Evolutionary conservation across 2,888 invertebrate genomes (phyloP).

Genomic region (Hartigia nigra): DNA sequence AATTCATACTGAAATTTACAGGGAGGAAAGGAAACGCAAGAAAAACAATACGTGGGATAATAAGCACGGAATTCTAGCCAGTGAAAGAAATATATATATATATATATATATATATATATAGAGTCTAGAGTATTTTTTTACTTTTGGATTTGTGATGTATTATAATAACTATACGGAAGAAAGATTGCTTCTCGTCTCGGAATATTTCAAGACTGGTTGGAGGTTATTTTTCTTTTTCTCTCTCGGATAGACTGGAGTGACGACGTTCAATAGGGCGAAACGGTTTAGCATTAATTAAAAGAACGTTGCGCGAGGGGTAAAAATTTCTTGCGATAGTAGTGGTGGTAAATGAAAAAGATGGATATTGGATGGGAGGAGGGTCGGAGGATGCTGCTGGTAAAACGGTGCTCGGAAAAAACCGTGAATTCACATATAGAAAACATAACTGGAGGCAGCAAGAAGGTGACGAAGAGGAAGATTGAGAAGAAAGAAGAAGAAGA

Average conservation of each 20-base stretch:
- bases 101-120: slow-evolving; percentile 4
- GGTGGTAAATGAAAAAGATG: not conserved
- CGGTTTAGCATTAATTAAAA: slow-evolving; percentile 28
- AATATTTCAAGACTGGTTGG: not conserved
- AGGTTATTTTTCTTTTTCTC: not conserved
- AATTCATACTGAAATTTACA: not conserved
- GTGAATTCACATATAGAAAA: slow-evolving; percentile 8
- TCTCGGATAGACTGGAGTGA: not conserved
- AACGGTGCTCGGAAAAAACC: not conserved
- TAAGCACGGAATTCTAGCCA: not conserved
- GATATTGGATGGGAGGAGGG: slow-evolving; percentile 13
- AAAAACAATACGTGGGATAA: not conserved
- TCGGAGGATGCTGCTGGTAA: not conserved
- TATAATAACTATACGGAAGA: not conserved
- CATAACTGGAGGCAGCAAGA: slow-evolving; percentile 15
- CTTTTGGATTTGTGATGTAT: not conserved
- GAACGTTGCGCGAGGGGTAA: slow-evolving; percentile 16
- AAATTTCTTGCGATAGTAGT: no score
- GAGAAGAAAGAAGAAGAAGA: not conserved
- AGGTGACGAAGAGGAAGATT: slow-evolving; percentile 10
- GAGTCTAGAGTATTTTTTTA: not conserved
- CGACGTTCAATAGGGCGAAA: not conserved
- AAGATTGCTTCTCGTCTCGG: not conserved
- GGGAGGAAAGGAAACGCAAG: not conserved
- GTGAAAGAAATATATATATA: not conserved